phyloP scores from a whole-genome alignment of 2,797 vertebrate species.

The Enteromius mattozi region DNA sequence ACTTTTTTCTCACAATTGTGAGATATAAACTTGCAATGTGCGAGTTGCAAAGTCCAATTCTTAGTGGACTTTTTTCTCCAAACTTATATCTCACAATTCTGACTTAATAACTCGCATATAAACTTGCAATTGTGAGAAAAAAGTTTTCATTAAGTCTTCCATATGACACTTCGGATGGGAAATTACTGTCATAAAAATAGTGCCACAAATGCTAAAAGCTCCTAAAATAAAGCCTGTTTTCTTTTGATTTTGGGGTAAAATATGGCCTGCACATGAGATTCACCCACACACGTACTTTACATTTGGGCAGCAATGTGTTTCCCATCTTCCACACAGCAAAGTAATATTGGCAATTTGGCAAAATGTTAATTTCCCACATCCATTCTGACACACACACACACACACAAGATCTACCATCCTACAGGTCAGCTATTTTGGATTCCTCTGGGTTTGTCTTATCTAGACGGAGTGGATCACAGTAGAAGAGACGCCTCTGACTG shows the following conservation, averaged over 20 bases:
- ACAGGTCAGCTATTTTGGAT: constrained; percentile 49
- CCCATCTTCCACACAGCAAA: constrained; percentile 20
- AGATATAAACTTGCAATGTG: no score
- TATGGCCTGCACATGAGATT: constrained; percentile 7
- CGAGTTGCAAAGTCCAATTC: no score
- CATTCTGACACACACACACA: constrained; percentile 18
- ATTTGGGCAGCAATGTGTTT: constrained; percentile 33
- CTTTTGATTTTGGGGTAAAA: constrained; percentile 11
- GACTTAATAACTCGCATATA: not conserved
- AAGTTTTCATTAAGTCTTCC: not conserved
- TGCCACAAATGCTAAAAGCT: not conserved
- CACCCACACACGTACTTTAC: constrained; percentile 7
- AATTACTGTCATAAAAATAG: not conserved
- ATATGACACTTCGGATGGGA: not conserved
- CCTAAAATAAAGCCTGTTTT: not conserved
- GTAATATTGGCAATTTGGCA: constrained; percentile 27
- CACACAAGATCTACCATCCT: constrained; percentile 29
- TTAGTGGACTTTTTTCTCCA: no score
- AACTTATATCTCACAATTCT: no score
- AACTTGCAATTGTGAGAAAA: not conserved
- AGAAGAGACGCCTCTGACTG: constrained; percentile 39
- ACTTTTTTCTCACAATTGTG: no score
- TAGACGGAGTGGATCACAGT: constrained; percentile 55
- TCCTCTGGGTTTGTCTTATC: constrained; percentile 61
- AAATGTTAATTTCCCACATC: constrained; percentile 19